Conservation (phyloP, 1,140 invertebrate genomes). For the Bombus waltoni region DNA sequence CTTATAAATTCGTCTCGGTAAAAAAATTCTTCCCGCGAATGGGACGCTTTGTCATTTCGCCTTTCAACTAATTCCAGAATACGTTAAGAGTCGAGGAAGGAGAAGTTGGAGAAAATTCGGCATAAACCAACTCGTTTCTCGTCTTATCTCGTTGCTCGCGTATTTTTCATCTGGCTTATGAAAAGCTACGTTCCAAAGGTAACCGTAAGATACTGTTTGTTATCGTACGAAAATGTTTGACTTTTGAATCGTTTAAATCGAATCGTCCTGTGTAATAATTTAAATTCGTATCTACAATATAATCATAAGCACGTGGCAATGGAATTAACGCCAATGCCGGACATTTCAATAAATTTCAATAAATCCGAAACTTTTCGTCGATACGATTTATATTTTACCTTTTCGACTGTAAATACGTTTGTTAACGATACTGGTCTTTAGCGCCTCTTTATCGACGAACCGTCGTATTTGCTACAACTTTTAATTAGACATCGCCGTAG, state of each 20-base stretch:
- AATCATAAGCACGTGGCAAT: too few species aligned
- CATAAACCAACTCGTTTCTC: conserved; percentile 1
- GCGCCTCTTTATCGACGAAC: neutral
- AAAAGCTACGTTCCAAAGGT: neutral
- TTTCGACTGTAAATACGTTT: neutral
- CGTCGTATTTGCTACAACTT: neutral
- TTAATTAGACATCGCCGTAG: neutral
- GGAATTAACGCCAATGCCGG: too few species aligned
- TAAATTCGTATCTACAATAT: too few species aligned
- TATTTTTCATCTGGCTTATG: neutral
- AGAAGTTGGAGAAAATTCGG: neutral
- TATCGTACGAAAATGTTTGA: too few species aligned
- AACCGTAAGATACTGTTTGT: too few species aligned
- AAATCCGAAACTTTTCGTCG: neutral
- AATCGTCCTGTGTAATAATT: too few species aligned
- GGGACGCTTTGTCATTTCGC: neutral
- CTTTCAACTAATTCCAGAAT: neutral
- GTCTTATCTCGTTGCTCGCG: neutral
- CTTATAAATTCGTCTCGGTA: neutral
- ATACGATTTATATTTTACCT: neutral
- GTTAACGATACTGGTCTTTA: neutral
- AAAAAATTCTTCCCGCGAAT: neutral
- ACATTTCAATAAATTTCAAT: neutral
- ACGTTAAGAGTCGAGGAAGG: neutral
- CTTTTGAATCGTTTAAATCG: too few species aligned